Evolutionary conservation across 2,113 vertebrate genomes (phyloP), one percentile per base, ranked within the genome.

Genomic region (Arizona elegans): DNA sequence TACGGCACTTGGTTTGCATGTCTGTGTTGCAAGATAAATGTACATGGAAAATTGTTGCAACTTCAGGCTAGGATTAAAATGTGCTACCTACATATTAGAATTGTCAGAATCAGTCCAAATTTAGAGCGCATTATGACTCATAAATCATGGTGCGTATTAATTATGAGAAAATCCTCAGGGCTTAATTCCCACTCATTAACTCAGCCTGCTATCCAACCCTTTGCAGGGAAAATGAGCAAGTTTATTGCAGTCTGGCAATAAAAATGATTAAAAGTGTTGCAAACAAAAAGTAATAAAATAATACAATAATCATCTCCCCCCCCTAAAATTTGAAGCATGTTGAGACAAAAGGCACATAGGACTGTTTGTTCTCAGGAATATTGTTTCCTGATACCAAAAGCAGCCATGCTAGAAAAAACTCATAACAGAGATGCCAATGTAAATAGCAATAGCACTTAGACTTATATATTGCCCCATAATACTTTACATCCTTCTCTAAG

Each of bases 101-200:
- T 3, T 75, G 17, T 92, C 86, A 62, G 52, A 92, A 9, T 12
- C 33, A 53, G 62, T 38, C 86, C 47, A 56, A 75, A 58, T 89
- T 85, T 89, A 92, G 65, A 89, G 81, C 19, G 47, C 62, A 58
- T 56, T 92, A 89, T 92, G 65, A 85, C 38, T 92, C 87, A 89
- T 88, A 89, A 92, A 33, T 81, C 23, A 11, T 55, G 38, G 53
- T 81, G 54, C 62, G 56, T 85, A 58, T 58, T 89, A 92, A 89
- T 89, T 29, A 89, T 89, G 65, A 89, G 87, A 92, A 89, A 92
- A 89, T 92, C 65, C 65, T 89, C 87, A 81, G 54, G 87, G 87
- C 53, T 85, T 58, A 89, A 89, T 92, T 92, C 92, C 65, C 53
- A 58, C 87, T 92, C 56, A 59, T 92, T 92, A 92, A 58, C 87